These are phyloP conservation scores for Diloba caeruleocephala DNA, from an alignment of 2,888 invertebrate species.

Conservation along the genomic window DNA sequence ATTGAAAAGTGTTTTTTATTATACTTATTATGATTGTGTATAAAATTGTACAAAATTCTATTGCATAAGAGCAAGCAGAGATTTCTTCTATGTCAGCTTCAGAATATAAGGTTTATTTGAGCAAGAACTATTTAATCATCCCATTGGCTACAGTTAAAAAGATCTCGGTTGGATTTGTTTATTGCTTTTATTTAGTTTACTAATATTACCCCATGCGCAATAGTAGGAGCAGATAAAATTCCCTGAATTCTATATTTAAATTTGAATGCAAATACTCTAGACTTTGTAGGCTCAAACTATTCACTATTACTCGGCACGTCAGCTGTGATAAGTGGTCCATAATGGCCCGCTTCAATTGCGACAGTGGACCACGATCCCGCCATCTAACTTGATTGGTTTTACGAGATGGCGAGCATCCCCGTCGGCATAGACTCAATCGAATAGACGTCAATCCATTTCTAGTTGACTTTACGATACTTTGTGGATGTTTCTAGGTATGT, in stretches of 20 bases:
- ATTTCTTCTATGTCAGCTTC: too few species aligned
- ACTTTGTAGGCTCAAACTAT: conserved; percentile 25
- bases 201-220: conserved; percentile 6
- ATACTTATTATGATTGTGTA: too few species aligned
- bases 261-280: conserved; percentile 12
- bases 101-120: too few species aligned
- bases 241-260: not conserved
- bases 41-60: too few species aligned
- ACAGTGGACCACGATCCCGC: conserved; percentile 51
- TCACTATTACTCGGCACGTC: conserved; percentile 28
- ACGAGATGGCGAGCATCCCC: conserved; percentile 21
- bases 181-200: too few species aligned
- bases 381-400: conserved; percentile 49
- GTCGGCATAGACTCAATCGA: conserved; percentile 31
- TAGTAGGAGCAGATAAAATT: not conserved
- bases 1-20: too few species aligned
- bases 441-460: conserved; percentile 36
- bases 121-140: too few species aligned
- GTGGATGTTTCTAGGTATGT: not conserved
- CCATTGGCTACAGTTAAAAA: too few species aligned
- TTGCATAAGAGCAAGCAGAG: too few species aligned
- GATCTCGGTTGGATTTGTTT: too few species aligned
- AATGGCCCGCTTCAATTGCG: conserved; percentile 47
- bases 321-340: conserved; percentile 49
- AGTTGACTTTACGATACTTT: conserved; percentile 4